Evolutionary conservation across 2,888 invertebrate genomes (phyloP).

Genomic region (Ceraclea dissimilis): DNA sequence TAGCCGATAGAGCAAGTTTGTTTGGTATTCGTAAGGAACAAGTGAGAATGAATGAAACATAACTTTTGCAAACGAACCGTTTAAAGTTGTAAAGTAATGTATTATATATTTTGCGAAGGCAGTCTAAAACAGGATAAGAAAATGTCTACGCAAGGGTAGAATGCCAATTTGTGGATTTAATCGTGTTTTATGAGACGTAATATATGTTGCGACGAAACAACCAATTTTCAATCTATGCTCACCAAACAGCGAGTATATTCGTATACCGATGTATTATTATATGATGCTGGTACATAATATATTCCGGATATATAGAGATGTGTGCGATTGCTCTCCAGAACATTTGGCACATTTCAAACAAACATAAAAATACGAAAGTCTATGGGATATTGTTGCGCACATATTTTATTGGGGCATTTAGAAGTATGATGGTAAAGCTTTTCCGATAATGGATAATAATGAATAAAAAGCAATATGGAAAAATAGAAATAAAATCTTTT

Average conservation of each 20-base stretch:
- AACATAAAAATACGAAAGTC: background rate
- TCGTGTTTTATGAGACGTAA: conserved; percentile 17
- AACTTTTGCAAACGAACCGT: background rate
- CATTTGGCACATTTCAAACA: conserved; percentile 1
- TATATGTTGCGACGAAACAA: conserved; percentile 13
- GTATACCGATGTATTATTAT: no score
- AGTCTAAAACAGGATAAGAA: background rate
- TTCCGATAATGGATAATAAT: conserved; percentile 1
- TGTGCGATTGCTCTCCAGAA: background rate
- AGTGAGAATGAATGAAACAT: background rate
- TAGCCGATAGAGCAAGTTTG: background rate
- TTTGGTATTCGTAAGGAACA: background rate
- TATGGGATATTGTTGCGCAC: background rate
- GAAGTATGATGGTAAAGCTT: background rate
- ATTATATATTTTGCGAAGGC: background rate
- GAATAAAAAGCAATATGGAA: background rate
- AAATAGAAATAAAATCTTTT: background rate
- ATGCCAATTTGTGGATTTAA: conserved; percentile 15
- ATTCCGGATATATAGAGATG: no score
- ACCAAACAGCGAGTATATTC: background rate
- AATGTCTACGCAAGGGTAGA: conserved; percentile 2
- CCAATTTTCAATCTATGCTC: conserved; percentile 12
- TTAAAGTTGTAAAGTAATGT: background rate
- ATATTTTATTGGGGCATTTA: background rate
- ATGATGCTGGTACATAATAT: no score